Conservation (phyloP, 2,113 vertebrate genomes). For the Mixornis gularis region DNA sequence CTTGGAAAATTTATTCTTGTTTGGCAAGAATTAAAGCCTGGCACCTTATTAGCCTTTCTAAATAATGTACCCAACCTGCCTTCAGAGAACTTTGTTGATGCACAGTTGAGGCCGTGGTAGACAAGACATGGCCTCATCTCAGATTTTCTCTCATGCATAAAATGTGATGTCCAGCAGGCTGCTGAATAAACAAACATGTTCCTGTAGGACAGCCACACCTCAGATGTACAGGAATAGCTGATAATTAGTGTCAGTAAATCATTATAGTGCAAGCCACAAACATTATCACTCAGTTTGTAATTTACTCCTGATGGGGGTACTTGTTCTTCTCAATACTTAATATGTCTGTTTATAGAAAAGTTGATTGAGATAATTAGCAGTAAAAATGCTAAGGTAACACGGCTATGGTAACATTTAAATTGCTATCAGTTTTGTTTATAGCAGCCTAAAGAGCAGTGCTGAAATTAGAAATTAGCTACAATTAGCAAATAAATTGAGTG, state of each 20-base stretch:
- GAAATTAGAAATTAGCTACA: constrained; percentile 61
- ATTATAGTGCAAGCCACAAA: not conserved
- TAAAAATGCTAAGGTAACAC: constrained; percentile 25
- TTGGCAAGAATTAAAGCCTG: not conserved
- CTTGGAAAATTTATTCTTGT: not conserved
- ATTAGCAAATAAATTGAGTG: constrained; percentile 64
- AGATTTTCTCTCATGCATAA: not conserved
- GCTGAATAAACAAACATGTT: not conserved
- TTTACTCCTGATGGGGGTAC: constrained; percentile 36
- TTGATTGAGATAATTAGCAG: constrained; percentile 61
- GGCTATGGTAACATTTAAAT: constrained; percentile 31
- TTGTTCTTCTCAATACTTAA: constrained; percentile 24
- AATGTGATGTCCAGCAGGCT: not conserved
- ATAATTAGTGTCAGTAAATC: constrained; percentile 9
- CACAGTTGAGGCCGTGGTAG: not conserved
- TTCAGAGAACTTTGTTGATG: not conserved
- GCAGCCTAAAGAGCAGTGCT: constrained; percentile 45
- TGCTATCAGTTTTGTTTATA: constrained; percentile 60
- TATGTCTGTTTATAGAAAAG: constrained; percentile 48
- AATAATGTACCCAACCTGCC: not conserved
- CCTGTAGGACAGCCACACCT: not conserved
- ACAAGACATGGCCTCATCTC: not conserved
- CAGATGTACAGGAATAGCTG: not conserved
- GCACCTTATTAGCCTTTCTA: not conserved
- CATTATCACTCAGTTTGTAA: constrained; percentile 14